These are phyloP conservation scores for Chiridota heheva DNA, from an alignment of 35 echinoderm and acorn worm species.

Conservation along the genomic window DNA sequence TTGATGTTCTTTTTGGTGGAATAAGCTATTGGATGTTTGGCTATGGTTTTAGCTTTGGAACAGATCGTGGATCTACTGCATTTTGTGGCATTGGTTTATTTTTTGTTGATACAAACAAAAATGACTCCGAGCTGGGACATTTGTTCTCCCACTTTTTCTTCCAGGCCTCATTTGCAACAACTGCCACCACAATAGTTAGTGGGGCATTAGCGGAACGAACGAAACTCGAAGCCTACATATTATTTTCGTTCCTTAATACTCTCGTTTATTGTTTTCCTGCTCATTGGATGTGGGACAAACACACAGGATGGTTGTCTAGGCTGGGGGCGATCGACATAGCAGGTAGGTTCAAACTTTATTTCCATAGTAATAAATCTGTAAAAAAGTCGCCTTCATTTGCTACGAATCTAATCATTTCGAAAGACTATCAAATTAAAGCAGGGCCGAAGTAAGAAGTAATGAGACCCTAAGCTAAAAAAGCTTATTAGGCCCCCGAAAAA, in stretches of 20 bases:
- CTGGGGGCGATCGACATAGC: constrained; percentile 51
- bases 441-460: not conserved
- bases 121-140: constrained; percentile 4
- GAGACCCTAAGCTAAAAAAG: no score
- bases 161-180: constrained; percentile 66
- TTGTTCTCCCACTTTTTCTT: constrained; percentile 62
- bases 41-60: constrained; percentile 62
- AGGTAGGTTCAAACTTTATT: not conserved
- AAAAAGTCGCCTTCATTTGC: not conserved
- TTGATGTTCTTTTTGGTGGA: constrained; percentile 89
- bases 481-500: not conserved
- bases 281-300: constrained; percentile 52
- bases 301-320: constrained; percentile 25
- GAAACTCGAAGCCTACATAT: constrained; percentile 60
- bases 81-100: constrained; percentile 55
- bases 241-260: constrained; percentile 67
- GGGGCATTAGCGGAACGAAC: constrained; percentile 69
- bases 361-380: not conserved
- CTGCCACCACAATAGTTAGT: constrained; percentile 71
- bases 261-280: constrained; percentile 58
- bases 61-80: constrained; percentile 17
- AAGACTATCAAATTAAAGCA: not conserved
- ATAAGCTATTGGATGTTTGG: constrained; percentile 84
- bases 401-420: not conserved
- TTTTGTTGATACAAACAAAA: constrained; percentile 57